Conservation (phyloP, 1,140 invertebrate genomes). For the Temnothorax curvispinosus region DNA sequence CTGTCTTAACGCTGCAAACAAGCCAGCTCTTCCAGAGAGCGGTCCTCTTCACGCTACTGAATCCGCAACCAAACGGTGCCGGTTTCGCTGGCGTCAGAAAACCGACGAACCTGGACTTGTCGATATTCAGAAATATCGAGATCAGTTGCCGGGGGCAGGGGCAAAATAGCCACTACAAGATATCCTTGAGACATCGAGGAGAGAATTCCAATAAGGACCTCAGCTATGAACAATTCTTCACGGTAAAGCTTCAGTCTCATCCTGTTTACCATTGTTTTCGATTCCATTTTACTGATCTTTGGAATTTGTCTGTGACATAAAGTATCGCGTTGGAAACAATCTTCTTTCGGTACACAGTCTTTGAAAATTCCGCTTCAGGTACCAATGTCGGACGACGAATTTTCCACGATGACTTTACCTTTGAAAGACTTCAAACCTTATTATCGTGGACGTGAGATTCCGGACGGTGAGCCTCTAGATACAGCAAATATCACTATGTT, state of each 20-base stretch:
- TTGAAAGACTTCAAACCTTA: conserved; percentile 88
- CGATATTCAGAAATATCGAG: conserved; percentile 84
- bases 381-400: conserved; percentile 86
- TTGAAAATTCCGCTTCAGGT: conserved; percentile 71
- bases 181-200: conserved; percentile 88
- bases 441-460: conserved; percentile 87
- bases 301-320: neutral
- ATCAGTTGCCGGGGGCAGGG: conserved; percentile 88
- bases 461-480: conserved; percentile 87
- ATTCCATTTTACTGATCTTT: neutral
- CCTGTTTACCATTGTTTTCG: neutral
- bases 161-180: conserved; percentile 86
- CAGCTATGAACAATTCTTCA: conserved; percentile 89
- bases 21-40: conserved; percentile 87
- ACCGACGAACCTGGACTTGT: conserved; percentile 84
- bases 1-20: conserved; percentile 87
- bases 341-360: neutral
- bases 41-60: conserved; percentile 89
- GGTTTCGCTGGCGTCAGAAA: conserved; percentile 89
- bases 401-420: conserved; percentile 85
- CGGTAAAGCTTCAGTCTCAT: conserved; percentile 79
- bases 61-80: conserved; percentile 90
- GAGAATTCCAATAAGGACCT: conserved; percentile 86
- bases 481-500: conserved; percentile 87
- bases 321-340: neutral